phyloP scores from a whole-genome alignment of 53 echinoderm and acorn worm genomes.

The Stichopus horrens region DNA sequence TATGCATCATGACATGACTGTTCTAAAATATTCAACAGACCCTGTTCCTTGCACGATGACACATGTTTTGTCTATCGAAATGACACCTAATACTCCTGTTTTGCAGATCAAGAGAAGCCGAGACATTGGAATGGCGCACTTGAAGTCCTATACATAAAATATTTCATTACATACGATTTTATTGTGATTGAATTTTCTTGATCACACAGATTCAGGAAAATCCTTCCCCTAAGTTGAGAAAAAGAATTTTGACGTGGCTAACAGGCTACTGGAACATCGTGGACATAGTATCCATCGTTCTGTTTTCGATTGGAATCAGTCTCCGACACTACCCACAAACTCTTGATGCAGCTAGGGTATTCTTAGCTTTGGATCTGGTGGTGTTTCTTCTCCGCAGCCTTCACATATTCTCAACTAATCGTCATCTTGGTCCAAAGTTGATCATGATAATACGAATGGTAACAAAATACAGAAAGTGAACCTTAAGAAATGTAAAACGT shows the following conservation, averaged over 20 bases:
- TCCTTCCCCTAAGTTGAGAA: background rate
- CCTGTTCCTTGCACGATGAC: no score
- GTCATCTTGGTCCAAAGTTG: constrained; percentile 84
- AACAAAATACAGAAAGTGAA: constrained; percentile 14
- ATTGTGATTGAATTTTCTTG: no score
- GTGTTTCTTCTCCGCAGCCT: constrained; percentile 76
- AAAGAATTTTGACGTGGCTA: constrained; percentile 52
- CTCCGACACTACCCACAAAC: constrained; percentile 47
- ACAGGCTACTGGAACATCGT: constrained; percentile 69
- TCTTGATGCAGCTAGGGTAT: constrained; percentile 59
- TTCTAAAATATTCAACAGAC: no score
- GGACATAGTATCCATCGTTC: constrained; percentile 57
- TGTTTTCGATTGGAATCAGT: constrained; percentile 61
- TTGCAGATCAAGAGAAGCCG: no score
- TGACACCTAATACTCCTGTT: no score
- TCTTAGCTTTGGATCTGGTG: constrained; percentile 71
- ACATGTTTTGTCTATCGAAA: no score
- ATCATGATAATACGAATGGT: constrained; percentile 96
- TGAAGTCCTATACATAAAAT: no score
- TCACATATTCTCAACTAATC: constrained; percentile 86
- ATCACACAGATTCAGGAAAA: constrained; percentile 43
- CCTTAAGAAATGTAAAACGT: background rate
- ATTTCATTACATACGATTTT: no score
- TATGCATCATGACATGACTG: no score
- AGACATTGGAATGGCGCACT: no score